Evolutionary conservation across 2,113 vertebrate species (phyloP).

Genomic region (Alethe castanea): DNA sequence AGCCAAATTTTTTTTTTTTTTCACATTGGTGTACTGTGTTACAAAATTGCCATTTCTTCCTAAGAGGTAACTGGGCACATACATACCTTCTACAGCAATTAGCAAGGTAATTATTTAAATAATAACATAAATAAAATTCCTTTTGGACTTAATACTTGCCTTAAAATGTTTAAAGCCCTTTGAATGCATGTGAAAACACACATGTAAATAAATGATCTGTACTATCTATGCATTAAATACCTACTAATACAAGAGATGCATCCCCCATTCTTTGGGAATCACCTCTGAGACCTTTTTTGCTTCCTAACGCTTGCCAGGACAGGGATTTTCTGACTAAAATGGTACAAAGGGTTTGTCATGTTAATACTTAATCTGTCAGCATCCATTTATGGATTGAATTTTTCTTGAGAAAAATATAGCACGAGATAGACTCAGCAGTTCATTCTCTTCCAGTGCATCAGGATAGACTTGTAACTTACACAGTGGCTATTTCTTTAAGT

Average conservation of each 20-base stretch:
- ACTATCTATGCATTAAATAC: background rate
- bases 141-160: background rate
- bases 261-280: background rate
- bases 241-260: background rate
- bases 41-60: background rate
- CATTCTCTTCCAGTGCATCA: background rate
- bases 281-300: background rate
- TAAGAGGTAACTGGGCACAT: background rate
- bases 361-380: background rate
- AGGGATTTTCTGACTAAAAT: background rate
- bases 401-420: background rate
- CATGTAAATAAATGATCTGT: background rate
- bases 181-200: background rate
- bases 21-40: background rate
- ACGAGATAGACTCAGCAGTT: background rate
- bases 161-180: background rate
- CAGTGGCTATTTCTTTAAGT: background rate
- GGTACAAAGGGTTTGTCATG: background rate
- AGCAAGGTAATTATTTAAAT: background rate
- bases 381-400: background rate
- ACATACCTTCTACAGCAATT: background rate
- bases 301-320: background rate
- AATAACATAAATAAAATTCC: background rate
- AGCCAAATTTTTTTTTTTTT: background rate
- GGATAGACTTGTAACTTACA: background rate